phyloP scores from a whole-genome alignment of 1,140 invertebrate genomes.

The Meteorus sp. region DNA sequence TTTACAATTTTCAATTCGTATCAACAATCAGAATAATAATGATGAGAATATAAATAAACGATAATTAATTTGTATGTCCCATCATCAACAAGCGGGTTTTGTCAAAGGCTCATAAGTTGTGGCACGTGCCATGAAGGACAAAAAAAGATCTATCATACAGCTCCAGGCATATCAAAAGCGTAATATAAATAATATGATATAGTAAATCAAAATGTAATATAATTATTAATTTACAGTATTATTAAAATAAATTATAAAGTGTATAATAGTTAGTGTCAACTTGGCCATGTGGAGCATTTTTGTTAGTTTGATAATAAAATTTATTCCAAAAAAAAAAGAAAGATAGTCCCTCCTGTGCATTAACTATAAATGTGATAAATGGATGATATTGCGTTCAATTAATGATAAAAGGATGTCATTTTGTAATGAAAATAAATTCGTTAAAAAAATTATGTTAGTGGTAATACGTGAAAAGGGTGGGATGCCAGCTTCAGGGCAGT shows the following conservation, averaged over 20 bases:
- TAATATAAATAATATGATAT: conserved; percentile 23
- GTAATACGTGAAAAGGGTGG: conserved; percentile 35
- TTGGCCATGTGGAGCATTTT: conserved; percentile 59
- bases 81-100: conserved; percentile 53
- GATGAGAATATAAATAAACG: too few relatives aligned
- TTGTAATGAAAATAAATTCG: conserved; percentile 15
- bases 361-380: conserved; percentile 40
- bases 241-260: conserved; percentile 29
- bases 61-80: conserved; percentile 31
- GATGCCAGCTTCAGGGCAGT: conserved; percentile 33
- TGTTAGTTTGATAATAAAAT: conserved; percentile 47
- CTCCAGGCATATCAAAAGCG: conserved; percentile 52
- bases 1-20: too few relatives aligned
- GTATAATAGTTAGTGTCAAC: conserved; percentile 54
- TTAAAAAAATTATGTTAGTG: conserved; percentile 38
- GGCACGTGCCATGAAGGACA: conserved; percentile 46
- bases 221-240: conserved; percentile 32
- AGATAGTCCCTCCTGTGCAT: conserved; percentile 50
- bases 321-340: conserved; percentile 36
- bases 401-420: conserved; percentile 34
- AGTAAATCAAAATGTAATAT: conserved; percentile 14
- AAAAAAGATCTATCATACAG: conserved; percentile 43
- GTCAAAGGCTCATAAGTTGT: conserved; percentile 50
- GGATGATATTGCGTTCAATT: conserved; percentile 47
- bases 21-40: too few relatives aligned